phyloP scores from a whole-genome alignment of 2,113 vertebrate genomes.

The Cettia cetti region DNA sequence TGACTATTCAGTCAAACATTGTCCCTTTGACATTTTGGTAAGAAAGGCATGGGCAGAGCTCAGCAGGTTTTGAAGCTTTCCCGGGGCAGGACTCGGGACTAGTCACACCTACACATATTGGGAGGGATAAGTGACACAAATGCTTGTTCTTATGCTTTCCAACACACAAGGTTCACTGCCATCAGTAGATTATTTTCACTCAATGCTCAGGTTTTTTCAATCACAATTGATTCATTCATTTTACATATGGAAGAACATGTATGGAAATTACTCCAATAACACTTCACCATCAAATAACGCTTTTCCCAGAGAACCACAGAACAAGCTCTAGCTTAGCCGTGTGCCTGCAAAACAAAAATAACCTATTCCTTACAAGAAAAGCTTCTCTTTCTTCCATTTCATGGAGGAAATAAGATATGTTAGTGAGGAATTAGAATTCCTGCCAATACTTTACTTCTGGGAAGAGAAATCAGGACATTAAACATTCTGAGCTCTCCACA shows the following conservation, averaged over 20 bases:
- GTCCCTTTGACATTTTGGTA: background rate
- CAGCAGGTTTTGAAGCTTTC: background rate
- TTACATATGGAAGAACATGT: background rate
- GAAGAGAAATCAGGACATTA: background rate
- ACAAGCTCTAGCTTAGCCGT: background rate
- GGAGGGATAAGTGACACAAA: background rate
- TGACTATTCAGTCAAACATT: background rate
- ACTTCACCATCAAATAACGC: background rate
- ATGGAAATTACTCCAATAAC: background rate
- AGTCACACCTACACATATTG: fast-evolving
- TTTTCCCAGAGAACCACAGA: background rate
- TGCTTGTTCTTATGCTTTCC: background rate
- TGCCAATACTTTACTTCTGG: background rate
- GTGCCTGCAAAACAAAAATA: background rate
- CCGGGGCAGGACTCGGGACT: background rate
- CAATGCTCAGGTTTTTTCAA: background rate
- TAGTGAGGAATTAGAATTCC: background rate
- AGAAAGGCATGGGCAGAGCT: background rate
- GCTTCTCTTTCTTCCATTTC: background rate
- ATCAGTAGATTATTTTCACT: background rate
- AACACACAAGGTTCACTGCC: background rate
- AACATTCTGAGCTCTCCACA: background rate
- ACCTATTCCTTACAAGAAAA: background rate
- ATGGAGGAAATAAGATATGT: background rate
- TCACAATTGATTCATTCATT: background rate